Percentiles rank a stretch among this genome's conserved stretches.
phyloP scores from a whole-genome alignment of 2,888 invertebrate genomes.

The Graphium colonna region DNA sequence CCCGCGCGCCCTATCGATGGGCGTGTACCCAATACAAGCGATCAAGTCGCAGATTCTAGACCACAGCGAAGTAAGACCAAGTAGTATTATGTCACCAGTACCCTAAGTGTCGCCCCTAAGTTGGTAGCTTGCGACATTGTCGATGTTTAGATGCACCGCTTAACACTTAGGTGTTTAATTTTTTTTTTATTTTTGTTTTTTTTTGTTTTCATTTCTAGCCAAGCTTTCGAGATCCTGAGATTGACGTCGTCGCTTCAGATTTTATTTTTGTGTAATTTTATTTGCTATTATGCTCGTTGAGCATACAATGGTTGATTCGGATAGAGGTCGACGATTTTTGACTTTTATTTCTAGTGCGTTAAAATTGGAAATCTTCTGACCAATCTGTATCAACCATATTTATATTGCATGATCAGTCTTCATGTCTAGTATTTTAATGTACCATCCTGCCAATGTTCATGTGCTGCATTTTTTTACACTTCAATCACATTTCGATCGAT shows the following conservation, averaged over 20 bases:
- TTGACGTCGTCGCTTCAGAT: slow-evolving; percentile 36
- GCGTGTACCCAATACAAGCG: slow-evolving; percentile 93
- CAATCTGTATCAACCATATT: slow-evolving; percentile 22
- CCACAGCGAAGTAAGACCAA: slow-evolving; percentile 93
- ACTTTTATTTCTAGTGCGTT: too few species aligned
- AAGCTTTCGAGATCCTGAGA: slow-evolving; percentile 30
- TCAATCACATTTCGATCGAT: not conserved
- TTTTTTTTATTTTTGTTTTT: slow-evolving; percentile 29
- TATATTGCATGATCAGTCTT: slow-evolving; percentile 13
- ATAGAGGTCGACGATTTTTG: slow-evolving; percentile 25
- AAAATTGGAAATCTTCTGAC: not conserved
- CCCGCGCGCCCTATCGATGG: slow-evolving; percentile 94
- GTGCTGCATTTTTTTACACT: not conserved
- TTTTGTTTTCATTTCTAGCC: slow-evolving; percentile 30
- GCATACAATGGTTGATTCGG: slow-evolving; percentile 32
- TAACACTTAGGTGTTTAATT: slow-evolving; percentile 69
- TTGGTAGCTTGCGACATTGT: slow-evolving; percentile 69
- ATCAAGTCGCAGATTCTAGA: slow-evolving; percentile 92
- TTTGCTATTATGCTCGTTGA: slow-evolving; percentile 30
- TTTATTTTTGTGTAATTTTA: slow-evolving; percentile 24
- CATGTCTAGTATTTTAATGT: not conserved
- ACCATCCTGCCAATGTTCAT: slow-evolving; percentile 7
- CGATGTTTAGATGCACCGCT: slow-evolving; percentile 80
- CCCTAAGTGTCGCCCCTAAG: slow-evolving; percentile 59
- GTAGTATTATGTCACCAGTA: slow-evolving; percentile 51